Evolutionary conservation across 1,140 invertebrate species (phyloP), one percentile per base, ranked within the genome.

Genomic region (Drosophila bifasciata): DNA sequence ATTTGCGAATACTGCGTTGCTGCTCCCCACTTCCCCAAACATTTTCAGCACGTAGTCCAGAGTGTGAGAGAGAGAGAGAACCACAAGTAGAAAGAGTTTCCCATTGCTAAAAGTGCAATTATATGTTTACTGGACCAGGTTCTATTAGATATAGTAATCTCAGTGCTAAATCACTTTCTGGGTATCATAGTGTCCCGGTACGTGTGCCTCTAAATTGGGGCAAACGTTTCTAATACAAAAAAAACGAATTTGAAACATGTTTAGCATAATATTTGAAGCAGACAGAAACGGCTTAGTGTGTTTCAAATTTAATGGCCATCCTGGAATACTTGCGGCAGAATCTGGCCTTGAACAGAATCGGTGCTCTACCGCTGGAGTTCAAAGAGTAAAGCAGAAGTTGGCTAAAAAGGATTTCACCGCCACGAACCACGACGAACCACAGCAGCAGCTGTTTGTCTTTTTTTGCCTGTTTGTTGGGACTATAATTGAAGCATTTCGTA

Each of bases 401-500:
- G 81, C 83, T 86, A 86, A 86, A 86, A 86, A 88, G 81, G 83
- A 74, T 88, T 88, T 71, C 79, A 58, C 61, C 66, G 55, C 71
- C 36, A 45, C 44, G 23, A 16, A 57, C 7, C n/a, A 50, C 17
- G 13, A 45, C 44, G 23, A 16, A 57, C 7, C n/a, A 50, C 17
- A 15, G 59, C 75, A 68, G 79, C 80, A 86, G 83, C 78, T 88
- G 83, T 83, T 88, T 70, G 81, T 79, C 19, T 19, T 2, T 2
- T 19, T 19, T 19, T 19, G 19, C 3, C 11, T 13, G 32, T 36
- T 13, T 36, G 32, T 36, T 11, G 32, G 66, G 78, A 39, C 83
- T 75, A 88, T 86, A 86, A 86, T 86, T 86, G 83, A 86, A 78
- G 83, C 71, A 86, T 88, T 83, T 77, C 83, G 49, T 64, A 21